Base-by-base conservation (phyloP, 2,888 invertebrate genomes). In the Willowsia nigromaculata region DNA sequence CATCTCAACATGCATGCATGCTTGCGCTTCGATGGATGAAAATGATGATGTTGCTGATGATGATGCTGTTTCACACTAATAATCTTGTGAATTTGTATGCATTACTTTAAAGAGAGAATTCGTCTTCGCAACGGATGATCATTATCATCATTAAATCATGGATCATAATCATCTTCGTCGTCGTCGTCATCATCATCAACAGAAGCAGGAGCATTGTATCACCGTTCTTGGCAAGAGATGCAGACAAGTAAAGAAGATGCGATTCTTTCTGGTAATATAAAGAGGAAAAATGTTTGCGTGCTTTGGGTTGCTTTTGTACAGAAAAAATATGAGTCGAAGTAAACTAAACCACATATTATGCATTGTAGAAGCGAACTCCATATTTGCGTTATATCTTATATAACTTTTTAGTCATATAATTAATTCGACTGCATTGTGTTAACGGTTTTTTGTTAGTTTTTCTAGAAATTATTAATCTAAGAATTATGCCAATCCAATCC, bases 81-180 rank as follows among this genome's bases (percentile, higher is more conserved):
- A 62, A 27, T 25, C 65, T 30, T 13, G 65, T 33, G 33, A 65
- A 13, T 33, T 65, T 65, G 11, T 18, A 65, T 65, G 33, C n/a
- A 9, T 65, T 65, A 33, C 33, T 33, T 15, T n/a, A 65, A n/a
- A n/a, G n/a, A n/a, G n/a, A n/a, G n/a, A 18, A 65, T 15, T 22
- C 65, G 15, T 59, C 80, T 33, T 56, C 15, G 59, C 6, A 82
- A 82, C 82, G 80, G 43, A 47, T 65, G 82, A 80, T 59, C 80
- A 56, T 80, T 80, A 80, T 80, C 80, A 56, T 22, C 56, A 80
- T 59, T 80, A 59, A 80, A 80, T 33, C 81, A 81, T 62, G 81
- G 81, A 81, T 81, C 81, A 62, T 81, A 81, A 81, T 81, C 81
- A 80, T 56, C 25, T 22, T 22, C 56, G 56, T 56, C 56, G 25